Conservation (phyloP, 2,797 vertebrate species). For the Anniella stebbinsi region DNA sequence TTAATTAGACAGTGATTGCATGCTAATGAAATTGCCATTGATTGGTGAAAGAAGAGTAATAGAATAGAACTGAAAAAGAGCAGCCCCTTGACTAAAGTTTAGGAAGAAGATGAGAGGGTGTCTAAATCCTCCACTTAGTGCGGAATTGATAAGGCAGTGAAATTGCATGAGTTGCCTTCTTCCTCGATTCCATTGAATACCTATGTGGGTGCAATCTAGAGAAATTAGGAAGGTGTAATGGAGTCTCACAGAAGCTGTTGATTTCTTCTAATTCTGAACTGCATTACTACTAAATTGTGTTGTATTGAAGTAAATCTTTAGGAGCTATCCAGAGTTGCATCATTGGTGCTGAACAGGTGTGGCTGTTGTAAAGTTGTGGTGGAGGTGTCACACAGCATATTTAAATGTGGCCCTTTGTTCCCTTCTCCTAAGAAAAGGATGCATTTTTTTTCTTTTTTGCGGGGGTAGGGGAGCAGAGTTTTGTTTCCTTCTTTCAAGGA, state of each 20-base stretch:
- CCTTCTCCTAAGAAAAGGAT: too few species aligned
- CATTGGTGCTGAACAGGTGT: not conserved
- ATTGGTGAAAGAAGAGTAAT: conserved; percentile 30
- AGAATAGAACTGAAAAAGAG: not conserved
- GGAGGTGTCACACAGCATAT: not conserved
- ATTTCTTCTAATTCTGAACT: not conserved
- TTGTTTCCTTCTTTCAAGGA: not conserved
- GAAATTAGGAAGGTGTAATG: not conserved
- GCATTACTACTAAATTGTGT: not conserved
- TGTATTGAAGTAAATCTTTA: not conserved
- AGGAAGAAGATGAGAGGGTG: not conserved
- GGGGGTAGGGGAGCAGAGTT: too few species aligned
- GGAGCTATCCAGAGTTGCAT: too few species aligned
- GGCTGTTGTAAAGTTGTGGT: not conserved
- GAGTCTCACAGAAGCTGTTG: not conserved
- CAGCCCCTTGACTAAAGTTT: conserved; percentile 4
- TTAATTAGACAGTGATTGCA: conserved; percentile 49
- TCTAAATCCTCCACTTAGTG: not conserved
- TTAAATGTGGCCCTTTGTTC: not conserved
- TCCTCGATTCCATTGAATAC: too few species aligned
- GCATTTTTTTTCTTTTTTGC: too few species aligned
- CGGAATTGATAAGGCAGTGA: not conserved
- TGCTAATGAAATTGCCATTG: conserved; percentile 47
- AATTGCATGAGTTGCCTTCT: too few species aligned
- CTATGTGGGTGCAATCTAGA: not conserved